Percentiles rank a stretch among this genome's conserved stretches.
phyloP scores from a whole-genome alignment of 2,888 invertebrate species.

The Hemistola chrysoprasaria region DNA sequence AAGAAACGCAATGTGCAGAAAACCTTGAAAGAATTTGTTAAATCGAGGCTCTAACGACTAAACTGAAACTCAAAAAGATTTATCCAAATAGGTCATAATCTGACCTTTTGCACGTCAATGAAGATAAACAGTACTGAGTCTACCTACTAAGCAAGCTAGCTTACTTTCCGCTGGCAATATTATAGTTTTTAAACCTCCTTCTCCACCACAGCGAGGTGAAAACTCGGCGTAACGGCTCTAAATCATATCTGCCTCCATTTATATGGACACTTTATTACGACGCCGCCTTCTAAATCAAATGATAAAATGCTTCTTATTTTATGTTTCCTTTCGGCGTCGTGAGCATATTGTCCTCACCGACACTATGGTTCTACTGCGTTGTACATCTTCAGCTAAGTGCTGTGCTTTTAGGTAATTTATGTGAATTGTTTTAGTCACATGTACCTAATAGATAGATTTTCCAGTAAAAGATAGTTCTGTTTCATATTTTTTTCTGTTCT shows the following conservation, averaged over 20 bases:
- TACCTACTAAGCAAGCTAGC: constrained; percentile 13
- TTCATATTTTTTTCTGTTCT: too few relatives aligned
- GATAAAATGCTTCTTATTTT: constrained; percentile 80
- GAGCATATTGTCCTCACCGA: constrained; percentile 65
- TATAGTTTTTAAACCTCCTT: constrained; percentile 54
- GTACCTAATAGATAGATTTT: too few relatives aligned
- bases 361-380: constrained; percentile 25
- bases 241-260: constrained; percentile 78
- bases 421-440: constrained; percentile 4
- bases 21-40: too few relatives aligned
- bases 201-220: constrained; percentile 56
- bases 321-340: constrained; percentile 67
- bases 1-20: too few relatives aligned
- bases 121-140: too few relatives aligned
- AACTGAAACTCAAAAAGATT: too few relatives aligned
- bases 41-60: too few relatives aligned
- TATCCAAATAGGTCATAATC: too few relatives aligned
- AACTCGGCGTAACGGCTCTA: constrained; percentile 66
- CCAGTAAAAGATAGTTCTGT: too few relatives aligned
- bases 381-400: constrained; percentile 35
- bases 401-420: constrained; percentile 16
- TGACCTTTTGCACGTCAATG: too few relatives aligned
- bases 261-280: constrained; percentile 80
- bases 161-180: constrained; percentile 26
- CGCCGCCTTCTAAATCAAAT: constrained; percentile 79